phyloP scores from a whole-genome alignment of 1,140 invertebrate genomes.

The Pseudomyrmex gracilis region DNA sequence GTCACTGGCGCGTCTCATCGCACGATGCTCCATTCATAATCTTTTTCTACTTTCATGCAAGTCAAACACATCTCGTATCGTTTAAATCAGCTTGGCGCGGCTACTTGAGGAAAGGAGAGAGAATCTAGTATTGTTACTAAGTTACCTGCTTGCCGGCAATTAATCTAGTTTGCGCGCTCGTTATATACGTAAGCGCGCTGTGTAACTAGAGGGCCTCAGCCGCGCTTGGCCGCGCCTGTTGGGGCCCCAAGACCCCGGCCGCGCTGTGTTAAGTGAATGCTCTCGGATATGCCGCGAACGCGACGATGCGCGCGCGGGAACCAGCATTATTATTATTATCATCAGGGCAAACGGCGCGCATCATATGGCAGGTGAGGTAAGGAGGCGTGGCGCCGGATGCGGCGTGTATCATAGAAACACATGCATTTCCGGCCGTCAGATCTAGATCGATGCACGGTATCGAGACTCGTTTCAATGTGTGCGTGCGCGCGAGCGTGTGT shows the following conservation, averaged over 20 bases:
- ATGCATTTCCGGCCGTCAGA: slow-evolving; percentile 75
- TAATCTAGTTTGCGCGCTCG: slow-evolving; percentile 58
- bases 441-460: slow-evolving; percentile 68
- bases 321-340: slow-evolving; percentile 81
- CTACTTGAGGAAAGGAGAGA: slow-evolving; percentile 10
- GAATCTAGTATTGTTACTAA: slow-evolving; percentile 56
- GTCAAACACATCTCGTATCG: slow-evolving; percentile 50
- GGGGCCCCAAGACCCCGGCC: slow-evolving; percentile 63
- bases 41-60: slow-evolving; percentile 53
- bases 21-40: slow-evolving; percentile 21
- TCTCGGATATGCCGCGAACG: slow-evolving; percentile 44
- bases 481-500: too few relatives aligned
- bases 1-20: not conserved
- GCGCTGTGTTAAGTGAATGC: slow-evolving; percentile 50
- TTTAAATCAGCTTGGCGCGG: slow-evolving; percentile 49
- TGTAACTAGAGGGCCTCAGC: slow-evolving; percentile 51
- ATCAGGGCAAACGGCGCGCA: slow-evolving; percentile 75
- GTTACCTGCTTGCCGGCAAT: slow-evolving; percentile 52
- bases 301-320: slow-evolving; percentile 63
- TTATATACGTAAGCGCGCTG: slow-evolving; percentile 47
- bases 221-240: slow-evolving; percentile 67
- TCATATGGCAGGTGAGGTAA: slow-evolving; percentile 81
- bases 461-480: slow-evolving; percentile 32
- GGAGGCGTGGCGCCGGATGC: slow-evolving; percentile 84
- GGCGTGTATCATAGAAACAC: slow-evolving; percentile 81